phyloP scores from a whole-genome alignment of 92 coral and sea anemone species.

The Blastomussa wellsi region DNA sequence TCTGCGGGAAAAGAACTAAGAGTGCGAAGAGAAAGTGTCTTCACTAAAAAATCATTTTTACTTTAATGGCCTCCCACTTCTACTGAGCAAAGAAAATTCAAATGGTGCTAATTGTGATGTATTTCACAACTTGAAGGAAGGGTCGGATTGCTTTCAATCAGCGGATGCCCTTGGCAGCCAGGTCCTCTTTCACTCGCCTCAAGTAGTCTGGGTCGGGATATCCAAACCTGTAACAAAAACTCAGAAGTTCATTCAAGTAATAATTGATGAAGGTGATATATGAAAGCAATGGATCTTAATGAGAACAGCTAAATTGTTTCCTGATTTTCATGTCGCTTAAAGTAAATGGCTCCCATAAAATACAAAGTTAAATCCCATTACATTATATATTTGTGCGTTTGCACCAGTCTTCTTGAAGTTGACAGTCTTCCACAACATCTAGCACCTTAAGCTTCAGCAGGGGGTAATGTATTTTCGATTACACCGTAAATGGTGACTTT shows the following conservation, averaged over 20 bases:
- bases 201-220: constrained; percentile 44
- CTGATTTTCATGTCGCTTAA: too few relatives aligned
- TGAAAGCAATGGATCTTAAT: too few relatives aligned
- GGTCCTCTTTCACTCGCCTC: constrained; percentile 37
- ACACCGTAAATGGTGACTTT: background rate
- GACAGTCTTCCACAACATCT: background rate
- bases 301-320: too few relatives aligned
- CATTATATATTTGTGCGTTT: too few relatives aligned
- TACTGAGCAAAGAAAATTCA: background rate
- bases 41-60: too few relatives aligned
- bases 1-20: too few relatives aligned
- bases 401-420: too few relatives aligned
- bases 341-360: too few relatives aligned
- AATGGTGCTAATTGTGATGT: background rate
- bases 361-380: too few relatives aligned
- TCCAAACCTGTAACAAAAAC: constrained; percentile 24
- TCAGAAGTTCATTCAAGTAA: background rate
- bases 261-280: background rate
- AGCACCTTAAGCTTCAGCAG: constrained; percentile 1
- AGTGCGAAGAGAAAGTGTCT: too few relatives aligned
- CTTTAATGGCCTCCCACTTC: background rate
- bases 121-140: background rate
- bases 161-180: constrained; percentile 44
- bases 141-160: background rate
- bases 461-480: background rate